Base-by-base conservation (phyloP, 2,888 invertebrate species). In the Melieria crassipennis region DNA sequence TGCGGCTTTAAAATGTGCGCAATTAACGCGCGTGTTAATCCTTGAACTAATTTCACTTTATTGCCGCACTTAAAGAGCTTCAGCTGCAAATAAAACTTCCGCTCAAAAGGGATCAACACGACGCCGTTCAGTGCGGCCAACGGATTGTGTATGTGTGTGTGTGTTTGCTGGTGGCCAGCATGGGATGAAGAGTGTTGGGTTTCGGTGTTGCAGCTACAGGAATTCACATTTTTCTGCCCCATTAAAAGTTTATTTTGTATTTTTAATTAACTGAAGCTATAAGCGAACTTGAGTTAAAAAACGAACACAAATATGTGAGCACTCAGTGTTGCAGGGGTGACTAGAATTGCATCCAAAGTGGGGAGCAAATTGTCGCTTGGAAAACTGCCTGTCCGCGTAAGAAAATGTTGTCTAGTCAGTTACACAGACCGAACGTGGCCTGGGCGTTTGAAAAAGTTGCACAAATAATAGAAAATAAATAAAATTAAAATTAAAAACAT, bases 31-130 rank as follows among this genome's bases (percentile, higher is more conserved):
- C 30, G 55, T 66, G 62, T 16, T 71, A 71, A 71, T 71, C 71
- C 71, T 58, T 43, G 66, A 62, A 67, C 65, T 62, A 71, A 71
- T 71, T 71, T 71, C 5, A 67, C 55, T 71, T 71, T 71, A 70
- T 63, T 70, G 61, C 70, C 61, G 52, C 55, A 65, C 65, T 65
- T 63, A 65, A 45, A 46, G 57, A 7, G 63, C 62, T 69, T 69
- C 62, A 16, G 43, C n/a, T 62, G 52, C 46, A 69, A 69, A 45
- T 46, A 62, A 47, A 68, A 62, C 46, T 69, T 55, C 61, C n/a
- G 10, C n/a, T 50, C n/a, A 50, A 50, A 50, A n/a, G n/a, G 52
- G n/a, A 11, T 50, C n/a, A 50, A 50, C 10, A n/a, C 52, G 3
- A 3, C 2, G 30, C 2, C 30, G 30, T 30, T 30, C 30, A 30